phyloP scores from a whole-genome alignment of 53 echinoderm and acorn worm species.

The Temnopleurus reevesii region DNA sequence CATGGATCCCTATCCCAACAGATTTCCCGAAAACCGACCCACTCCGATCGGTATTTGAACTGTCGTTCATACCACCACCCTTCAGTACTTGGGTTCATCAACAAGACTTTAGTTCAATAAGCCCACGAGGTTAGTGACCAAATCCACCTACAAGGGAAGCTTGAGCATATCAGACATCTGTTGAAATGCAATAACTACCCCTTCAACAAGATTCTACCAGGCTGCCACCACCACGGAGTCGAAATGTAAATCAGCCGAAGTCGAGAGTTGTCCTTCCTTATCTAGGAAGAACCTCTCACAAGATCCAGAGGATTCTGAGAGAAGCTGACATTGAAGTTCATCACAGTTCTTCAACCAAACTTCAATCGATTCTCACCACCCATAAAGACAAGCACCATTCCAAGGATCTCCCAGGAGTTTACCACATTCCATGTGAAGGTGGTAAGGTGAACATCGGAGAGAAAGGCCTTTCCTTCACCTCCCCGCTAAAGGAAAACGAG shows the following conservation, averaged over 20 bases:
- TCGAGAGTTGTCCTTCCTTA: background rate
- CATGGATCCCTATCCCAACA: background rate
- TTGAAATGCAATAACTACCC: too few relatives aligned
- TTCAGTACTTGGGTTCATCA: too few relatives aligned
- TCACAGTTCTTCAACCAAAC: background rate
- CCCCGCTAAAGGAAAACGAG: background rate
- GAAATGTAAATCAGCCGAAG: background rate
- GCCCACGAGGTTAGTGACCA: background rate
- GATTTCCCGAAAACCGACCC: too few relatives aligned
- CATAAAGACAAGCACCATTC: constrained; percentile 24
- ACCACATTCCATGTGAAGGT: constrained; percentile 37
- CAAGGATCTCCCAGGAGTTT: constrained; percentile 22
- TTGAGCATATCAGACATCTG: too few relatives aligned
- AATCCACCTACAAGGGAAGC: too few relatives aligned
- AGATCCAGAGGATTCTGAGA: too few relatives aligned
- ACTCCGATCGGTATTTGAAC: too few relatives aligned
- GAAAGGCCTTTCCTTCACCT: background rate
- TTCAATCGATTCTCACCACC: background rate
- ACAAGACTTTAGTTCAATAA: too few relatives aligned
- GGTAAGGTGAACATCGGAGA: constrained; percentile 30
- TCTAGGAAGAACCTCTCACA: too few relatives aligned
- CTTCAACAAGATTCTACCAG: background rate
- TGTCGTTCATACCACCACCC: too few relatives aligned
- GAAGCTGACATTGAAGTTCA: background rate
- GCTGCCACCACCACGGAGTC: background rate